Evolutionary conservation across 1,140 invertebrate genomes (phyloP), one percentile per base, ranked within the genome.

Genomic region (Paralvinella palmiformis): DNA sequence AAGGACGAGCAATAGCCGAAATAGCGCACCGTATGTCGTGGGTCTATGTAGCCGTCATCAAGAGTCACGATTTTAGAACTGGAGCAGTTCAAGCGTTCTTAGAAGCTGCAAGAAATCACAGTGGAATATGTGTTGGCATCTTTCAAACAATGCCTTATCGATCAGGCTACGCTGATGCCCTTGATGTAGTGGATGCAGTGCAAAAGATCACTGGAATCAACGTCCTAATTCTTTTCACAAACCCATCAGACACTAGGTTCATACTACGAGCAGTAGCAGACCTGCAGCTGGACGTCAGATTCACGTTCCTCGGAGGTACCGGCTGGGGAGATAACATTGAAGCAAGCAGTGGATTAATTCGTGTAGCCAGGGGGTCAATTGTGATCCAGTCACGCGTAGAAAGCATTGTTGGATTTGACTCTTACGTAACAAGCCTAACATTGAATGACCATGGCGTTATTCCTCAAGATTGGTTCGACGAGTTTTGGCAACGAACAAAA

Each of bases 401-500:
- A n/a, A n/a, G n/a, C n/a, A n/a, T n/a, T n/a, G n/a, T n/a, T n/a
- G 72, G 71, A 35, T 75, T 75, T 48, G 59, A 66, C 7, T 36
- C 59, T 17, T 77, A 69, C 58, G 59, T 79, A 10, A 68, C 68
- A 2, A 68, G 67, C 24, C 31, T 80, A 29, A 73, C 66, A 0
- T 70, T 75, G 20, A 67, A 59, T 13, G 74, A 75, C 13, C 73
- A 74, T 35, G 69, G 69, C 29, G 71, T 72, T 10, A 75, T 82
- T 31, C 81, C 82, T 41, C 44, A 65, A 32, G 69, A 69, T 3
- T 83, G 82, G 82, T 82, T 81, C 64, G 78, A 82, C 35, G 81
- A 83, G 58, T 82, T 79, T 64, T 82, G 77, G 65, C 81, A 83
- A 56, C 68, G 72, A n/a, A 67, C 75, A 13, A 78, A 78, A 63